Evolutionary conservation across 2,797 vertebrate genomes (phyloP).

Genomic region (Hyperoplus lanceolatus): DNA sequence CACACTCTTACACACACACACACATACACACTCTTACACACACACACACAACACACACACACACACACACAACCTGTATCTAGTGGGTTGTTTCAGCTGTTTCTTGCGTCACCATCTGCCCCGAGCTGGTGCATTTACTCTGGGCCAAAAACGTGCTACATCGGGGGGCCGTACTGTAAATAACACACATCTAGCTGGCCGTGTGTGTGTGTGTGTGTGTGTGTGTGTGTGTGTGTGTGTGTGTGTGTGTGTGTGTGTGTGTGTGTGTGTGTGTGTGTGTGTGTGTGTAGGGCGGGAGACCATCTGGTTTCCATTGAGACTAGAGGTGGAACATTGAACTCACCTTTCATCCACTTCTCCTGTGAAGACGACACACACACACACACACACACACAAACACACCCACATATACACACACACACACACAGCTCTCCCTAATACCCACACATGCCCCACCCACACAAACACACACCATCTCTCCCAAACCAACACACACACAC

Average conservation of each 20-base stretch:
- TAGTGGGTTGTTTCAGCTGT: slow-evolving; percentile 75
- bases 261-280: background rate
- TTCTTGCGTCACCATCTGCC: slow-evolving; percentile 60
- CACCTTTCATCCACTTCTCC: slow-evolving; percentile 36
- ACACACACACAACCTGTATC: slow-evolving; percentile 61
- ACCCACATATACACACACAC: slow-evolving; percentile 8
- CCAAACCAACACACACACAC: background rate
- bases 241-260: slow-evolving; percentile 1
- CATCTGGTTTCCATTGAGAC: slow-evolving; percentile 49
- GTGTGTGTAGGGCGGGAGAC: background rate
- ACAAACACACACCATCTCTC: background rate
- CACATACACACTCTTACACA: too few species aligned
- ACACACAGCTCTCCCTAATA: background rate
- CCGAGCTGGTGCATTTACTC: slow-evolving; percentile 33
- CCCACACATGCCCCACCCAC: slow-evolving; percentile 6
- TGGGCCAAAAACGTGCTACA: slow-evolving; percentile 42
- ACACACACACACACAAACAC: slow-evolving; percentile 11
- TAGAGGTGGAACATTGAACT: slow-evolving; percentile 22
- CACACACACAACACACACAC: too few species aligned
- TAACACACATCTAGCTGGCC: too few species aligned
- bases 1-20: background rate
- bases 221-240: background rate
- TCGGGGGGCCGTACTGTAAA: background rate
- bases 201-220: too few species aligned
- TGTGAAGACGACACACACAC: slow-evolving; percentile 8